Percentiles rank a stretch among this genome's conserved stretches.
Evolutionary conservation across 2,888 invertebrate species (phyloP).

Genomic region (Eugnorisma glareosa): DNA sequence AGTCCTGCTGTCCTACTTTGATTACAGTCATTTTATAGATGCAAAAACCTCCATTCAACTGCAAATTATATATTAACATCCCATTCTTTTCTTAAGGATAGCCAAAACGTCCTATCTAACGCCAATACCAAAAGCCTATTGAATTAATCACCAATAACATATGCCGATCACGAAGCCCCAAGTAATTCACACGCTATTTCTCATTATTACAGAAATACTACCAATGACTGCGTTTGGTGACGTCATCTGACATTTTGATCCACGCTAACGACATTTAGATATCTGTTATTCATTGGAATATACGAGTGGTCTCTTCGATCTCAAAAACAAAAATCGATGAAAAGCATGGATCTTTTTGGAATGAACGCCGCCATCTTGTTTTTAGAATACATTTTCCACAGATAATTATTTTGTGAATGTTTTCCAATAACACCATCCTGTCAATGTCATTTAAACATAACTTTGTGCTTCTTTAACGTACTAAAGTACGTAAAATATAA

Average conservation of each 20-base stretch:
- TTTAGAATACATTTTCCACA: neutral
- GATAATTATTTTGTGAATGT: neutral
- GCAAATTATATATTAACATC: neutral
- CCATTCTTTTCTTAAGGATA: neutral
- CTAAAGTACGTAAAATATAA: conserved; percentile 4
- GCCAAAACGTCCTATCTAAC: neutral
- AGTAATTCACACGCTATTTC: conserved; percentile 58
- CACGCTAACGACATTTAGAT: conserved; percentile 14
- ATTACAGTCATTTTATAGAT: neutral
- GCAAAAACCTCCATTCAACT: neutral
- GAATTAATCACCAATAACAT: conserved; percentile 47
- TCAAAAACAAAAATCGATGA: neutral
- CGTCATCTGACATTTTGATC: conserved; percentile 53
- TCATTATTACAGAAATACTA: conserved; percentile 60
- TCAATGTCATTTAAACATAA: neutral
- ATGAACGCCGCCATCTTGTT: neutral
- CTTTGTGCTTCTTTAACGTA: neutral
- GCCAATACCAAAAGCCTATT: conserved; percentile 4
- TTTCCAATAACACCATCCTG: neutral
- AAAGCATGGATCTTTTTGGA: neutral
- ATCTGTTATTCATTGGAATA: conserved; percentile 9
- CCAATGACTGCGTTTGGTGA: conserved; percentile 40
- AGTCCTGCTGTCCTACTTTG: neutral
- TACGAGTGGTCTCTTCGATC: neutral
- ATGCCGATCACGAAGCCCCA: conserved; percentile 49